Evolutionary conservation across 2,888 invertebrate genomes (phyloP).

Genomic region (Drosophila setosimentum): DNA sequence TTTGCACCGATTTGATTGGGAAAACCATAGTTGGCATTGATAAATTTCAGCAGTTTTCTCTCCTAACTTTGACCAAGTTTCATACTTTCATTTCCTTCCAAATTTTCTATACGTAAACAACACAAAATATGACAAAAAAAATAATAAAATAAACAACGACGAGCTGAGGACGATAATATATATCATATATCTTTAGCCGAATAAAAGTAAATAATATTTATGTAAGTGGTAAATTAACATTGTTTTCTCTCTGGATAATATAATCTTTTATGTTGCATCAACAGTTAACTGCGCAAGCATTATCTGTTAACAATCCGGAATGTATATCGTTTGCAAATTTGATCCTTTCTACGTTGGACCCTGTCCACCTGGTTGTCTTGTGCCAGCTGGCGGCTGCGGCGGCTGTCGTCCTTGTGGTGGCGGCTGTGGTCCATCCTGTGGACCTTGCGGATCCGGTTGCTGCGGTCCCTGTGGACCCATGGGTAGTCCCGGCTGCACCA

Average conservation of each 20-base stretch:
- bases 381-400: constrained; percentile 33
- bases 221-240: neutral
- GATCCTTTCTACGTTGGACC: constrained; percentile 69
- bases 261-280: neutral
- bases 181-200: constrained; percentile 6
- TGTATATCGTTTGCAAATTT: constrained; percentile 62
- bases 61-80: neutral
- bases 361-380: constrained; percentile 59
- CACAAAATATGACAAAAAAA: constrained; percentile 1
- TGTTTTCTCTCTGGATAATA: neutral
- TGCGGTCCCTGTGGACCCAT: constrained; percentile 44
- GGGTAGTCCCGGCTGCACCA: constrained; percentile 46
- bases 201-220: neutral
- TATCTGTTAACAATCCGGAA: too few species aligned
- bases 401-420: constrained; percentile 31
- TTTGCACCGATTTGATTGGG: neutral
- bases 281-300: too few species aligned
- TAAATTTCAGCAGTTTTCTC: neutral
- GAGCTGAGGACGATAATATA: constrained; percentile 3
- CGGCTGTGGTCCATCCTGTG: constrained; percentile 32
- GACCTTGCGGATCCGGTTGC: constrained; percentile 24
- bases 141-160: neutral
- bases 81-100: neutral
- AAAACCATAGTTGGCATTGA: neutral
- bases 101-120: neutral